A percentile compares a stretch with the other conserved stretches of the same genome.
These are phyloP conservation scores for Drosophila takahashii DNA, from an alignment of 1,140 invertebrate genomes.

Conservation along the genomic window DNA sequence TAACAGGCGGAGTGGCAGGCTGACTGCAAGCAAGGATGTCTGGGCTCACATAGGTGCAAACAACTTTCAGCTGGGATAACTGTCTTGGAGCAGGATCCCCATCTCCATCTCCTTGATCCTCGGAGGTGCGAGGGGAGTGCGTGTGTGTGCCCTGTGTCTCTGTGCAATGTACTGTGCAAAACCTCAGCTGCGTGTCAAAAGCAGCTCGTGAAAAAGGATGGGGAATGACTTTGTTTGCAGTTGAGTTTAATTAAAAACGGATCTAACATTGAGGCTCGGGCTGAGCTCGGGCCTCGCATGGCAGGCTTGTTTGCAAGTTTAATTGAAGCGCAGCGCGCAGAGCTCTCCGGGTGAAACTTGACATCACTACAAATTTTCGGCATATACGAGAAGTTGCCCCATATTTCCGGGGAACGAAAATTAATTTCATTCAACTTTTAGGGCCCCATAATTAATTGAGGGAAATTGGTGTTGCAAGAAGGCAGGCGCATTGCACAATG, in stretches of 20 bases:
- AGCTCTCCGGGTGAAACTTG: slow-evolving; percentile 32
- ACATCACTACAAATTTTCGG: slow-evolving; percentile 45
- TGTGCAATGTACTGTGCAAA: slow-evolving; percentile 30
- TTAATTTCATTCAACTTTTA: slow-evolving; percentile 51
- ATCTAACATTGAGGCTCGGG: slow-evolving; percentile 68
- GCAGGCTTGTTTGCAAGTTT: slow-evolving; percentile 66
- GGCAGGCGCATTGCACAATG: slow-evolving; percentile 16
- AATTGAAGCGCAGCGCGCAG: slow-evolving; percentile 51
- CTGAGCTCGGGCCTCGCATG: slow-evolving; percentile 34
- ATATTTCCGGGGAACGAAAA: slow-evolving; percentile 17
- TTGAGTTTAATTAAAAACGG: slow-evolving; percentile 84
- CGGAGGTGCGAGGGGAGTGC: slow-evolving; percentile 11
- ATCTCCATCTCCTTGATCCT: background rate
- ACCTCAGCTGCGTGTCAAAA: slow-evolving; percentile 64
- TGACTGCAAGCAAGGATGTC: slow-evolving; percentile 16
- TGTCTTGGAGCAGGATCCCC: slow-evolving; percentile 32
- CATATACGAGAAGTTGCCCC: slow-evolving; percentile 16
- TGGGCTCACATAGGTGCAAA: slow-evolving; percentile 68
- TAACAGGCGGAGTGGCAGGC: slow-evolving; percentile 50
- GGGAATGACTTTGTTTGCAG: slow-evolving; percentile 74
- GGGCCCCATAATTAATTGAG: slow-evolving; percentile 56
- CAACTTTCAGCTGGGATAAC: slow-evolving; percentile 55
- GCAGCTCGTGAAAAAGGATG: slow-evolving; percentile 31
- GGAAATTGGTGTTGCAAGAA: slow-evolving; percentile 15
- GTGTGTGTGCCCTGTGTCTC: slow-evolving; percentile 38